phyloP scores from a whole-genome alignment of 1,140 invertebrate genomes.

The Aphidius ervi region DNA sequence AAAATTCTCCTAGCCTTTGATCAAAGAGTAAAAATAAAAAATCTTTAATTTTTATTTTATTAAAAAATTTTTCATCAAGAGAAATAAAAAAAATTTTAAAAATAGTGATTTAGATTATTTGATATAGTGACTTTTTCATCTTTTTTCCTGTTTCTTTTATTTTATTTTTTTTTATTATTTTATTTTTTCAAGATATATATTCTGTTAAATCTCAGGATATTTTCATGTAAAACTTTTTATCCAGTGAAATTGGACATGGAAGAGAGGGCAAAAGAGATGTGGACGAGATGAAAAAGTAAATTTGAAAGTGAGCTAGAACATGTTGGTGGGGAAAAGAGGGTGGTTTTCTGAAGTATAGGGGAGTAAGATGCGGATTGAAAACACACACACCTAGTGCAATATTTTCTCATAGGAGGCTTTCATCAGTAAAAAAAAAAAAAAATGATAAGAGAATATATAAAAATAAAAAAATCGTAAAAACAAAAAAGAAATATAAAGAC shows the following conservation, averaged over 20 bases:
- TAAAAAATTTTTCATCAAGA: too few relatives aligned
- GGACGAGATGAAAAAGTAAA: conserved; percentile 7
- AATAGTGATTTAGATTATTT: too few relatives aligned
- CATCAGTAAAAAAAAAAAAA: conserved; percentile 15
- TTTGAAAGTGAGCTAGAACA: conserved; percentile 2
- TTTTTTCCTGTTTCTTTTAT: too few relatives aligned
- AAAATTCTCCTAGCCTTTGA: too few relatives aligned
- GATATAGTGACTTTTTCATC: too few relatives aligned
- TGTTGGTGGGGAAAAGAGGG: conserved; percentile 19
- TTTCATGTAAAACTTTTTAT: conserved; percentile 7
- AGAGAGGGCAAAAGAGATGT: neutral
- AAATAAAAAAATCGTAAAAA: too few relatives aligned
- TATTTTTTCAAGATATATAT: conserved; percentile 1
- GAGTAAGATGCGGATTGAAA: conserved; percentile 31
- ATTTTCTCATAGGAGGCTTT: conserved; percentile 33
- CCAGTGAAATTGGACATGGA: neutral
- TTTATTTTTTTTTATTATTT: too few relatives aligned
- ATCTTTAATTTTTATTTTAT: too few relatives aligned
- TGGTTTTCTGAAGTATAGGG: neutral
- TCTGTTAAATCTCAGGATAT: neutral
- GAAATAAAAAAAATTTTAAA: too few relatives aligned
- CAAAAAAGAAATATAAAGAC: too few relatives aligned
- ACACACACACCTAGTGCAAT: conserved; percentile 31
- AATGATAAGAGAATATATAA: too few relatives aligned
- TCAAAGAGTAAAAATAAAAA: too few relatives aligned